Conservation (phyloP, 2,797 vertebrate genomes). For the Coluber constrictor region DNA sequence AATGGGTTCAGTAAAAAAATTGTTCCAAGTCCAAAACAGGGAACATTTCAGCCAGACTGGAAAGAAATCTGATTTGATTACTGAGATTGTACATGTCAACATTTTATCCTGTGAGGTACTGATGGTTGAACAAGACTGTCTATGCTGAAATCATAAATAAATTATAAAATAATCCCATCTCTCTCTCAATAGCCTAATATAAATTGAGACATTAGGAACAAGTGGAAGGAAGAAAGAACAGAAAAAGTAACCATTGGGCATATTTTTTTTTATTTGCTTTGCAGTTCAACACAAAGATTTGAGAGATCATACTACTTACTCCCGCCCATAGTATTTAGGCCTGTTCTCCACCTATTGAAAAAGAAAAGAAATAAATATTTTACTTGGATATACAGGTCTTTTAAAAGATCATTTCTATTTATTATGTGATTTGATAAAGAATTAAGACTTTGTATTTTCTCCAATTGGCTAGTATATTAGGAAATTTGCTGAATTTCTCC, state of each 20-base stretch:
- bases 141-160: not conserved
- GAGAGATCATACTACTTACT: constrained; percentile 79
- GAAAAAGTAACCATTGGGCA: not conserved
- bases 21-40: not conserved
- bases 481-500: not conserved
- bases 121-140: not conserved
- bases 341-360: constrained; percentile 88
- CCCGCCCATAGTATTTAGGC: constrained; percentile 98
- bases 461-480: not conserved
- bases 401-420: constrained; percentile 29
- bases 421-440: not conserved
- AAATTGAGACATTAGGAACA: not conserved
- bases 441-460: not conserved
- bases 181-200: not conserved
- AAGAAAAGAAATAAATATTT: constrained; percentile 49
- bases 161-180: not conserved
- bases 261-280: not conserved
- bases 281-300: not conserved
- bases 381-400: constrained; percentile 15
- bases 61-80: not conserved
- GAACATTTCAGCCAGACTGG: not conserved
- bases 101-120: not conserved
- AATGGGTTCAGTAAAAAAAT: not conserved
- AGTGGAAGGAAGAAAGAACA: not conserved
- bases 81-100: not conserved